phyloP scores from a whole-genome alignment of 2,797 vertebrate species.

The Notamacropus eugenii region DNA sequence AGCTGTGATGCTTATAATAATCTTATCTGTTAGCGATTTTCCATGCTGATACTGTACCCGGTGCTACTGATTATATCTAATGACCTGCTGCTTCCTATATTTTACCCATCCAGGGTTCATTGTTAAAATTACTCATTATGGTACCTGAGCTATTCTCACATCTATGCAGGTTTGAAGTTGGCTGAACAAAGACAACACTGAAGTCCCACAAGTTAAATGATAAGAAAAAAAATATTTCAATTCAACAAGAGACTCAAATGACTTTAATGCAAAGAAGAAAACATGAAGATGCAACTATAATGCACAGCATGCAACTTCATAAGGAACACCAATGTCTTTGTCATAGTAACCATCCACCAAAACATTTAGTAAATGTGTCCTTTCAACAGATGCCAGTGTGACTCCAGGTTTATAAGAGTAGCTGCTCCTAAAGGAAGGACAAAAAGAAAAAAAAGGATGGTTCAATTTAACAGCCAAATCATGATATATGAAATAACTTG shows the following conservation, averaged over 20 bases:
- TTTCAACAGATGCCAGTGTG: slow-evolving; percentile 8
- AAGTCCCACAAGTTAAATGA: slow-evolving; percentile 48
- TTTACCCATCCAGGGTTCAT: slow-evolving; percentile 62
- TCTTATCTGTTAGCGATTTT: slow-evolving; percentile 54
- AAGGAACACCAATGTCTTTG: slow-evolving; percentile 38
- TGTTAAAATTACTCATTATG: slow-evolving; percentile 72
- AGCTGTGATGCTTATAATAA: slow-evolving; percentile 66
- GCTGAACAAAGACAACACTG: slow-evolving; percentile 59
- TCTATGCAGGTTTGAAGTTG: slow-evolving; percentile 57
- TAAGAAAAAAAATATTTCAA: slow-evolving; percentile 47
- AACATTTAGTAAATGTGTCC: slow-evolving; percentile 1
- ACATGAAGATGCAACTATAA: slow-evolving; percentile 28
- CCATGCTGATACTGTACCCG: slow-evolving; percentile 4
- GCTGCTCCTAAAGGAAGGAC: slow-evolving; percentile 14
- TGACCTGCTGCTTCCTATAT: slow-evolving; percentile 56
- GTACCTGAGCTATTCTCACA: slow-evolving; percentile 51
- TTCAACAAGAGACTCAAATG: slow-evolving; percentile 45
- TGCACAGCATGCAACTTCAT: neutral
- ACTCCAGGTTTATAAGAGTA: slow-evolving; percentile 19
- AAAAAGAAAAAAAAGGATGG: neutral
- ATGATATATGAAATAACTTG: neutral
- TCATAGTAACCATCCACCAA: slow-evolving; percentile 12
- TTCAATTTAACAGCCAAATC: neutral
- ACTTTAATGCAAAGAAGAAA: slow-evolving; percentile 29
- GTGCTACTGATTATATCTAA: slow-evolving; percentile 47